Evolutionary conservation across 2,888 invertebrate species (phyloP), one percentile per base, ranked within the genome.

Genomic region (Amphimallon solstitiale): DNA sequence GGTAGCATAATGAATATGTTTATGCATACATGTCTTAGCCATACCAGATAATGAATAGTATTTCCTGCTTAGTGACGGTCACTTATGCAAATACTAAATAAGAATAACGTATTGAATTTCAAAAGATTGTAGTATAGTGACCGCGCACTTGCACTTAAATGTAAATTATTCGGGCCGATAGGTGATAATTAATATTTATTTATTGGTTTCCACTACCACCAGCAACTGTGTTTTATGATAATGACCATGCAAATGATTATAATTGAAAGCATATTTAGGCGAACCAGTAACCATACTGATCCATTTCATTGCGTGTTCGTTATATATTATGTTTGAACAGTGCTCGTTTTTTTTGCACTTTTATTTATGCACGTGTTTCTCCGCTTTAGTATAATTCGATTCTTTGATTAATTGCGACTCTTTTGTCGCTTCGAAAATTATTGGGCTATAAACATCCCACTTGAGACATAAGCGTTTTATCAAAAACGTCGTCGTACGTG

Each of bases 141-240:
- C 43, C 35, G 29, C 6, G 2, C 29, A 54, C 40, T 59, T 59
- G 29, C 29, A 43, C 14, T 35, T n/a, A 45, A n/a, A 43, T 9
- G 17, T 14, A 14, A 43, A 14, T 15, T 43, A 43, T 14, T 14
- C 17, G 21, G n/a, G 2, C 2, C 15, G 34, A 14, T 51, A 34
- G 34, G 49, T 14, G 21, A 34, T 59, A 43, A 59, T 59, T 59
- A 59, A 59, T 59, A 59, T 59, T 59, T 59, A 59, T 59, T 43
- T 59, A 59, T 43, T 7, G 49, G 9, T 5, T 49, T 29, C 9
- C 14, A 4, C 49, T 34, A 34, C 49, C 34, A 34, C 49, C 21
- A 52, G 21, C 19, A 54, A 54, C 54, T 61, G 48, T 59, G 45
- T 48, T 48, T 61, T 61, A 61, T 60, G 60, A 23, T 43, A 59